Conservation (phyloP, 1,140 invertebrate species). For the Drosophila ohnishii region DNA sequence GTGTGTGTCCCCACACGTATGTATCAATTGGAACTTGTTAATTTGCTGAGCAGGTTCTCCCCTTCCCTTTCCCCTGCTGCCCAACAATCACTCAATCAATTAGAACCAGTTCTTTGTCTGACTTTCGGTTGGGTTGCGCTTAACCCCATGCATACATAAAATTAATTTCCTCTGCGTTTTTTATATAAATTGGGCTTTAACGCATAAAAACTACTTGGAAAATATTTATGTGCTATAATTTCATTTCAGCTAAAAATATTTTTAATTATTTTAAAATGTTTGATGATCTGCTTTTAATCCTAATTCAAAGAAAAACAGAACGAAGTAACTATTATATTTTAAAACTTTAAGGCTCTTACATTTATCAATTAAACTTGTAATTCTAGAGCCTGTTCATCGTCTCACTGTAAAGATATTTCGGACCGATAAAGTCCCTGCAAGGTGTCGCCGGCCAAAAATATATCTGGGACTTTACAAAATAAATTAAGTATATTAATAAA, state of each 20-base stretch:
- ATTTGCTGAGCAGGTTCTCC: slow-evolving; percentile 66
- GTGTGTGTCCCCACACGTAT: slow-evolving; percentile 33
- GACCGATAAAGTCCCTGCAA: too few relatives aligned
- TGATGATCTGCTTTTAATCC: too few relatives aligned
- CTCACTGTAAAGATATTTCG: too few relatives aligned
- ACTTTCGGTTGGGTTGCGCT: not conserved
- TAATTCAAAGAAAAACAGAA: too few relatives aligned
- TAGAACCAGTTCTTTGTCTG: slow-evolving; percentile 44
- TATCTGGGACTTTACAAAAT: too few relatives aligned
- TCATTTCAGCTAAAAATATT: not conserved
- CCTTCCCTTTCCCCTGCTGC: slow-evolving; percentile 20
- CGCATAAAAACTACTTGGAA: not conserved
- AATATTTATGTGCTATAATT: not conserved
- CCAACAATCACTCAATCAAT: slow-evolving; percentile 42
- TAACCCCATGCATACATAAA: slow-evolving; percentile 17
- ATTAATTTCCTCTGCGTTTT: not conserved
- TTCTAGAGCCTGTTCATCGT: too few relatives aligned
- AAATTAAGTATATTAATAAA: not conserved
- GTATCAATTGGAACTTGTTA: slow-evolving; percentile 75
- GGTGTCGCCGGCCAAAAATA: too few relatives aligned
- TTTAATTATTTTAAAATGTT: not conserved
- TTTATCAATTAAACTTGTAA: too few relatives aligned
- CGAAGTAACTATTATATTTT: too few relatives aligned
- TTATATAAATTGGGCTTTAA: too few relatives aligned
- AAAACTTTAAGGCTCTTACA: too few relatives aligned